Evolutionary conservation across 2,797 vertebrate species (phyloP).

Genomic region (Neoniphon sammara): DNA sequence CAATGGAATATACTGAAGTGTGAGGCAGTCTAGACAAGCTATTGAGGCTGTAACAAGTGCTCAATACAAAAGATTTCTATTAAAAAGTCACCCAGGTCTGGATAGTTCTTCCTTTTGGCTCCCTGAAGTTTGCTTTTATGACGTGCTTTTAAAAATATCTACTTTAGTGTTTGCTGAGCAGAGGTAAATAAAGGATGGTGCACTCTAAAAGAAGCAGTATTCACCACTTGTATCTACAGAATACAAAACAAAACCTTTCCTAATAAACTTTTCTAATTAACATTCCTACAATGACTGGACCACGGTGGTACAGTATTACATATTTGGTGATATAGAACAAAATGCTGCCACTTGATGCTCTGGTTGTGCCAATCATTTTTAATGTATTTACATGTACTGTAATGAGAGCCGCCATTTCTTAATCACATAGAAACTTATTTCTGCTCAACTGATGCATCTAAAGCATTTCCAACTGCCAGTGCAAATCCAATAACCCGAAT

Average conservation of each 20-base stretch:
- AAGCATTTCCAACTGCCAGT: slow-evolving; percentile 40
- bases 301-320: slow-evolving; percentile 32
- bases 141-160: slow-evolving; percentile 53
- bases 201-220: slow-evolving; percentile 30
- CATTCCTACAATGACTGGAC: slow-evolving; percentile 45
- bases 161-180: slow-evolving; percentile 53
- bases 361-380: slow-evolving; percentile 15
- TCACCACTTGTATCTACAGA: slow-evolving; percentile 25
- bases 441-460: slow-evolving; percentile 34
- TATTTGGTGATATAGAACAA: neutral
- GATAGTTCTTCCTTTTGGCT: slow-evolving; percentile 50
- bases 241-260: slow-evolving; percentile 22
- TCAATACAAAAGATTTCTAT: slow-evolving; percentile 40
- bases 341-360: slow-evolving; percentile 16
- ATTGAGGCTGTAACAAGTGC: slow-evolving; percentile 25
- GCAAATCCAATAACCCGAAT: slow-evolving; percentile 47
- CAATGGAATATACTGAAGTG: slow-evolving; percentile 55
- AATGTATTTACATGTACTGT: slow-evolving; percentile 21
- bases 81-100: slow-evolving; percentile 44
- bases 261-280: slow-evolving; percentile 13
- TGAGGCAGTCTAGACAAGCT: neutral
- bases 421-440: slow-evolving; percentile 23
- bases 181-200: slow-evolving; percentile 31
- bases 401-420: neutral
- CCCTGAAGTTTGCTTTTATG: slow-evolving; percentile 45